These are phyloP conservation scores for Micromys minutus DNA, from an alignment of 2,113 vertebrate genomes.

Conservation along the genomic window DNA sequence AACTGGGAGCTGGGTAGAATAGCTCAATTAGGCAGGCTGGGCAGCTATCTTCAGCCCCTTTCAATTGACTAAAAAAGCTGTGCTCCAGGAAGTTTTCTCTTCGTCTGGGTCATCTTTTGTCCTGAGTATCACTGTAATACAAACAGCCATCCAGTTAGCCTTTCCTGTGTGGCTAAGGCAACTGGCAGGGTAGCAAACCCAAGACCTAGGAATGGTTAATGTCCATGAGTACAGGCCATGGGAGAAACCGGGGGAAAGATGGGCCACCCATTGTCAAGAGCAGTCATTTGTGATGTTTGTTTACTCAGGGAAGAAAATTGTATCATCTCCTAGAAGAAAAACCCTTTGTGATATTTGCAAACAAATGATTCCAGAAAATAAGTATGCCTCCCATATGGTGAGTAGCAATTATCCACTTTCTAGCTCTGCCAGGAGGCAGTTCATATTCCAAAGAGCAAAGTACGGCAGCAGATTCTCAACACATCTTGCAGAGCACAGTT, in stretches of 20 bases:
- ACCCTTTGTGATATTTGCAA: conserved; percentile 23
- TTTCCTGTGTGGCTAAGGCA: background rate
- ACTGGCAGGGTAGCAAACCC: background rate
- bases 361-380: conserved; percentile 46
- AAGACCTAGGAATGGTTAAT: background rate
- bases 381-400: conserved; percentile 42
- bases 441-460: background rate
- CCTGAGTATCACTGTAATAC: background rate
- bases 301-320: conserved; percentile 49
- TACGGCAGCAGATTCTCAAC: background rate
- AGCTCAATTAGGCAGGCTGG: background rate
- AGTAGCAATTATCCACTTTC: conserved; percentile 57
- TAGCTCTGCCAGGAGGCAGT: background rate
- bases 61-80: background rate
- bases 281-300: conserved; percentile 38
- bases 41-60: background rate
- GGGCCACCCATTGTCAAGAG: background rate
- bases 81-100: background rate
- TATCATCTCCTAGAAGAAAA: background rate
- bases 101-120: background rate
- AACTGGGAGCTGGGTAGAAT: background rate
- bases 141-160: background rate
- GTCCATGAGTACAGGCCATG: background rate
- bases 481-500: background rate
- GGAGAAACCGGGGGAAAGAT: background rate